Conservation (phyloP, 2,888 invertebrate genomes). For the Pseudococcus jackbeardsleyi region DNA sequence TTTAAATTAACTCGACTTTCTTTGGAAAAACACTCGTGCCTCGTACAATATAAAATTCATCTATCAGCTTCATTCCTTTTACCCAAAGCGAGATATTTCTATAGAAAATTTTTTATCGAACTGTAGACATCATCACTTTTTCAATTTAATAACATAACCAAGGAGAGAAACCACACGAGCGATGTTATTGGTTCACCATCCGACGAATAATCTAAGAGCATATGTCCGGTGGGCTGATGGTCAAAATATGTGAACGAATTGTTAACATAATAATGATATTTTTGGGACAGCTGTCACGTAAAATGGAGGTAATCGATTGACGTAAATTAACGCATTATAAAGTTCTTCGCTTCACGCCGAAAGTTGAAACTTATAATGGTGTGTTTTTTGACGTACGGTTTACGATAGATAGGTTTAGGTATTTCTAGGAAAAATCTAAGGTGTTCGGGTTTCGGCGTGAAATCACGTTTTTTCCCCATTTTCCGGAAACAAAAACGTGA, state of each 20-base stretch:
- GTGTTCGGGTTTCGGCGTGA: background rate
- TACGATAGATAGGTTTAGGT: background rate
- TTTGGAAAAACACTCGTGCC: background rate
- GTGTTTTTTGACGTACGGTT: background rate
- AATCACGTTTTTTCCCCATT: conserved; percentile 3
- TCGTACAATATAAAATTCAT: background rate
- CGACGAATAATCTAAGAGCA: background rate
- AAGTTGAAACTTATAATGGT: background rate
- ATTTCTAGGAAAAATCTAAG: background rate
- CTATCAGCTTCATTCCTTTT: background rate
- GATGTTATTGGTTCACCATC: no score
- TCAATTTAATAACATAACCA: no score
- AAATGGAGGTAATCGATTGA: background rate
- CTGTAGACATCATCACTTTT: no score
- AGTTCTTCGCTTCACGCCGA: background rate
- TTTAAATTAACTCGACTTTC: background rate
- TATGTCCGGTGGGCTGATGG: background rate
- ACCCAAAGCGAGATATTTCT: background rate
- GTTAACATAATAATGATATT: background rate
- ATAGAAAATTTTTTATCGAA: background rate
- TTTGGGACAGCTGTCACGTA: conserved; percentile 17
- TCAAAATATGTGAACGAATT: background rate
- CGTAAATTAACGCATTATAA: background rate
- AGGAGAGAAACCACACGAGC: no score
- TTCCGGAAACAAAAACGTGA: background rate